Conservation (phyloP, 2,113 vertebrate species). For the Dasyornis broadbenti region DNA sequence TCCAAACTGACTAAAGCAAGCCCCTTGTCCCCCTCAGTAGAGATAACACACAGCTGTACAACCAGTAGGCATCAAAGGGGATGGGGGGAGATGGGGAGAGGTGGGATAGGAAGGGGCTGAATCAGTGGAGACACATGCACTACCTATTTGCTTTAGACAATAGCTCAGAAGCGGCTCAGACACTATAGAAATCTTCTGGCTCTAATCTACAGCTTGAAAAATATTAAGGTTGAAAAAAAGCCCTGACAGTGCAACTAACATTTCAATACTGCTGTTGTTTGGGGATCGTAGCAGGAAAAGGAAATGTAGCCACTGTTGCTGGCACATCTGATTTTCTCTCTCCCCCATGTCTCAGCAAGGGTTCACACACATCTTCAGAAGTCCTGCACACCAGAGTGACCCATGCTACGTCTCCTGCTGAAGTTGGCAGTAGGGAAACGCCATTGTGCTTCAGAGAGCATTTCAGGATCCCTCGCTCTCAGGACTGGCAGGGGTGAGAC, state of each 20-base stretch:
- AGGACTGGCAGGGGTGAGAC: not conserved
- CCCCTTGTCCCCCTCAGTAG: not conserved
- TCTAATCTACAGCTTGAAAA: not conserved
- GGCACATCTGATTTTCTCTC: not conserved
- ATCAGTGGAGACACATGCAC: not conserved
- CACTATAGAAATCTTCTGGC: not conserved
- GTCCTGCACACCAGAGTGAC: not conserved
- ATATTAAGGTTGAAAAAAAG: not conserved
- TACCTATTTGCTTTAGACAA: not conserved
- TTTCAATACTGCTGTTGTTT: not conserved
- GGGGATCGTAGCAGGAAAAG: not conserved
- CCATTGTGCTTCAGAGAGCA: not conserved
- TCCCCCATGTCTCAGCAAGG: not conserved
- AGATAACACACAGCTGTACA: not conserved
- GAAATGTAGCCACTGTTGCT: not conserved
- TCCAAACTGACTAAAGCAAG: not conserved
- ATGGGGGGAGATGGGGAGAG: not conserved
- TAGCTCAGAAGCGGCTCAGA: not conserved
- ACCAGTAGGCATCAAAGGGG: not conserved
- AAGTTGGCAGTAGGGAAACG: not conserved
- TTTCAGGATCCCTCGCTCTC: not conserved
- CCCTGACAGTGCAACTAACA: not conserved
- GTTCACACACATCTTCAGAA: not conserved
- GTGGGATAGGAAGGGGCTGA: not conserved
- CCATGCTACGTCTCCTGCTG: not conserved